Base-by-base conservation (phyloP, 2,888 invertebrate species). In the Cepaea hortensis region DNA sequence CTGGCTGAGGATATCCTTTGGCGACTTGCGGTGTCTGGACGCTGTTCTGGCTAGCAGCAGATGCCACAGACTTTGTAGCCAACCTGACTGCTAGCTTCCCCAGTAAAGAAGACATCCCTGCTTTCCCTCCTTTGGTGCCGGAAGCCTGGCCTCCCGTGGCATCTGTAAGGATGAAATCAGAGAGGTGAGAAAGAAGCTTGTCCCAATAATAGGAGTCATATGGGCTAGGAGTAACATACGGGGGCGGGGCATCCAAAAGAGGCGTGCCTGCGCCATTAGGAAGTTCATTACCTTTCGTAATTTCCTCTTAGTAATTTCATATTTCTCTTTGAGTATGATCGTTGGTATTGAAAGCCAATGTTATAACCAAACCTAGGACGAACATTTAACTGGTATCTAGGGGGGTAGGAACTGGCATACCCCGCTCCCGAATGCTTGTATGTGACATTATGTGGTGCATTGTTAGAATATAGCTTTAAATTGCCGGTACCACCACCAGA, bases 101-200 rank as follows among this genome's bases (percentile, higher is more conserved):
- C 18, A 85, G 61, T 46, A 85, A 72, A 61, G 75, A 81, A 4
- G 81, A 81, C 70, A 85, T 61, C 73, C 55, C 62, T 11, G 23
- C 11, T 75, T 62, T 72, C 9, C 35, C 5, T 20, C 61, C 20
- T 75, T 81, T 73, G 18, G 76, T 9, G n/a, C 65, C 46, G 13
- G 23, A 4, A 11, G 86, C 35, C n/a, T 86, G 86, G 7, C 83
- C 79, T 6, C 70, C 50, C 1, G 86, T 77, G 50, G 75, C 70
- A 83, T 86, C 86, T 82, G 83, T 77, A 83, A 86, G 76, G 76
- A 77, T 76, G 82, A 76, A 86, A 83, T 72, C 18, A 77, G 86
- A 86, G 46, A 83, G 23, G 15, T 82, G 75, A 70, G 76, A 50
- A 68, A 86, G 70, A n/a, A 77, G 82, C 65, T 86, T 65, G 6